phyloP scores from a whole-genome alignment of 2,888 invertebrate genomes.

The Siphlonurus alternatus region DNA sequence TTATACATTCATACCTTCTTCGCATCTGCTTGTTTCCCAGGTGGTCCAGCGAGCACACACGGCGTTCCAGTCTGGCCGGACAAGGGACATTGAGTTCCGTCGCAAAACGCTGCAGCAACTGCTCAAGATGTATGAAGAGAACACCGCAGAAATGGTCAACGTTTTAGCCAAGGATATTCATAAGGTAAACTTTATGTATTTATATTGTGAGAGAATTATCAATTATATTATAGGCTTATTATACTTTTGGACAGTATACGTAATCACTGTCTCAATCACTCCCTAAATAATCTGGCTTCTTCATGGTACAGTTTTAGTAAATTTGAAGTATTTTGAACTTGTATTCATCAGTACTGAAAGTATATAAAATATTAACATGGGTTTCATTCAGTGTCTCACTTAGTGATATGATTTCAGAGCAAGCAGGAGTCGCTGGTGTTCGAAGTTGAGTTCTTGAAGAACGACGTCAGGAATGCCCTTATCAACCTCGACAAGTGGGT shows the following conservation, averaged over 20 bases:
- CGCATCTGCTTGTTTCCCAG: too few relatives aligned
- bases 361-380: too few relatives aligned
- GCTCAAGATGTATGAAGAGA: constrained; percentile 62
- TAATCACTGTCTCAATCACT: too few relatives aligned
- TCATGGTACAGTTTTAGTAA: not conserved
- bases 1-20: too few relatives aligned
- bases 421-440: constrained; percentile 62
- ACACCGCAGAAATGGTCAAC: constrained; percentile 49
- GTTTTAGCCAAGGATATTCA: constrained; percentile 65
- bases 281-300: too few relatives aligned
- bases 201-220: too few relatives aligned
- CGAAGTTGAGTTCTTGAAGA: constrained; percentile 60
- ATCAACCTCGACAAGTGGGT: constrained; percentile 61
- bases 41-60: constrained; percentile 50
- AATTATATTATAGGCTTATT: too few relatives aligned
- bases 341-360: too few relatives aligned
- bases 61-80: constrained; percentile 63
- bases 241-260: too few relatives aligned
- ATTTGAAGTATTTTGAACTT: not conserved
- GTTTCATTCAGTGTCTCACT: too few relatives aligned
- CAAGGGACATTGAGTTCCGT: constrained; percentile 64
- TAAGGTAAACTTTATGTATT: constrained; percentile 26
- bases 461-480: constrained; percentile 55
- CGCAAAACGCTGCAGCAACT: constrained; percentile 61
- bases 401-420: constrained; percentile 31